These are phyloP conservation scores for Rhinoraja longicauda DNA, from an alignment of 2,797 vertebrate genomes.

Conservation along the genomic window DNA sequence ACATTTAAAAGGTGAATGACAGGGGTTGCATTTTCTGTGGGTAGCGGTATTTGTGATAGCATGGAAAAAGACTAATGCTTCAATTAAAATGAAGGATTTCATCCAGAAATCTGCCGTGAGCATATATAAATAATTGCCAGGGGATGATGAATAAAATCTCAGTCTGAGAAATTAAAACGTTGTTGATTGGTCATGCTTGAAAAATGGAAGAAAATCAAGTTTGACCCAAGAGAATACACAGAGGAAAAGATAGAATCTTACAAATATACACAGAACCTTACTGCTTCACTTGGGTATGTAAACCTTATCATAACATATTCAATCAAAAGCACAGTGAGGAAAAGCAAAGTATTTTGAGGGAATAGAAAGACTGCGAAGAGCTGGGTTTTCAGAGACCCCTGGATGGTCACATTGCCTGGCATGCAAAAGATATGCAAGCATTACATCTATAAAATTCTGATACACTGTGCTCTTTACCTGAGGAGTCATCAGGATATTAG, in stretches of 20 bases:
- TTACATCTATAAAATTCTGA: not conserved
- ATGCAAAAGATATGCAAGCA: not conserved
- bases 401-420: not conserved
- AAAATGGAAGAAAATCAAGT: constrained; percentile 35
- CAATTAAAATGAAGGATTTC: constrained; percentile 37
- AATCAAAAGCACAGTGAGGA: constrained; percentile 26
- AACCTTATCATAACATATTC: constrained; percentile 38
- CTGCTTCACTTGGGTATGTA: constrained; percentile 35
- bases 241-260: constrained; percentile 39
- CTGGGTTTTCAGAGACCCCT: constrained; percentile 8
- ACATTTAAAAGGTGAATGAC: constrained; percentile 25
- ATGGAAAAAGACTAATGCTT: constrained; percentile 36
- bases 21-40: constrained; percentile 16
- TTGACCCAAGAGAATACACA: constrained; percentile 23
- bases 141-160: constrained; percentile 39
- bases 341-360: constrained; percentile 26
- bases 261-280: constrained; percentile 37
- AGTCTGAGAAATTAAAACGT: constrained; percentile 38
- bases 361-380: not conserved
- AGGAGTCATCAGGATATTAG: not conserved
- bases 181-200: constrained; percentile 39
- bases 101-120: constrained; percentile 35
- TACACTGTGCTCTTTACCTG: not conserved
- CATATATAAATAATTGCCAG: constrained; percentile 36
- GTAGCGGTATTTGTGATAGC: constrained; percentile 26